These are phyloP conservation scores for Syrista parreyssii DNA, from an alignment of 2,888 invertebrate genomes.

Conservation along the genomic window DNA sequence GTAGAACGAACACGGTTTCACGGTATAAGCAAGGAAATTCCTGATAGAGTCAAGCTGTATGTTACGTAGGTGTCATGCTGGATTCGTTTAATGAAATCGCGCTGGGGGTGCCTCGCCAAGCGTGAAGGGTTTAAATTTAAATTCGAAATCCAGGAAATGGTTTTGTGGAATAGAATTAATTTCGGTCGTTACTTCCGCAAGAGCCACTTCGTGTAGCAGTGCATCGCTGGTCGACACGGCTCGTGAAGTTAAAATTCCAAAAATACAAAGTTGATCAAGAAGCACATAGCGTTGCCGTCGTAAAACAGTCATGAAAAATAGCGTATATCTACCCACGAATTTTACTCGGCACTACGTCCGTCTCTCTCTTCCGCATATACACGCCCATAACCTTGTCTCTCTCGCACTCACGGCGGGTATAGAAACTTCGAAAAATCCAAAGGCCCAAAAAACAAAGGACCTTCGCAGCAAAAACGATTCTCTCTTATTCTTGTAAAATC, in stretches of 20 bases:
- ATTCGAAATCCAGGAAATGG: neutral
- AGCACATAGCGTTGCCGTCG: rapidly evolving
- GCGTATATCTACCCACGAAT: no score
- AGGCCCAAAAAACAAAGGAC: no score
- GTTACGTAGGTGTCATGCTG: neutral
- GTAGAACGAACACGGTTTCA: neutral
- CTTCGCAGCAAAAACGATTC: no score
- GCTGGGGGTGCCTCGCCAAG: neutral
- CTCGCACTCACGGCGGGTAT: no score
- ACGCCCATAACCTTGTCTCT: no score
- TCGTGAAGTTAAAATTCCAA: neutral
- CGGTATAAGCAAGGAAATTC: neutral
- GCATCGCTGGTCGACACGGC: no score
- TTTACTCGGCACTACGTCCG: no score
- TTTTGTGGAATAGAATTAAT: neutral
- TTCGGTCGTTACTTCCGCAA: neutral
- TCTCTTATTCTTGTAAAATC: neutral
- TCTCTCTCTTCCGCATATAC: no score
- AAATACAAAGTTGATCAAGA: no score
- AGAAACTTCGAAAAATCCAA: no score
- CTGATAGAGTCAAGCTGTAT: neutral
- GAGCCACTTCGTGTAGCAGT: neutral
- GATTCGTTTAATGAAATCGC: neutral
- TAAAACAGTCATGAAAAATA: no score
- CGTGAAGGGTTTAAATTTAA: neutral